phyloP scores from a whole-genome alignment of 2,888 invertebrate genomes.

The Dinocampus coccinellae region DNA sequence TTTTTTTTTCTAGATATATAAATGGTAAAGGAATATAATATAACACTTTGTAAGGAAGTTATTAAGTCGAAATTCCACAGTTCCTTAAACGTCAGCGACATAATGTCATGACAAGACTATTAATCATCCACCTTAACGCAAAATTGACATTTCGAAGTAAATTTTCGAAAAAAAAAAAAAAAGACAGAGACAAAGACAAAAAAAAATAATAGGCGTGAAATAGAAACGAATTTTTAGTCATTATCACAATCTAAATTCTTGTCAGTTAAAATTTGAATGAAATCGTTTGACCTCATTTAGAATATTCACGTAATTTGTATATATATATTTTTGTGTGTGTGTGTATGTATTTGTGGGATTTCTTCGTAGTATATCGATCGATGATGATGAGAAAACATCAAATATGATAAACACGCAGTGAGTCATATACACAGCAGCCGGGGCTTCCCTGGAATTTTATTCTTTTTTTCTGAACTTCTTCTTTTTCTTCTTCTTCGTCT shows the following conservation, averaged over 20 bases:
- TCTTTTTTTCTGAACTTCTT: neutral
- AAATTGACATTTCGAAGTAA: slow-evolving; percentile 19
- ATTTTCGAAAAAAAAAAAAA: neutral
- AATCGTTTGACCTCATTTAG: slow-evolving; percentile 10
- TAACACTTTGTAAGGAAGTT: slow-evolving; percentile 48
- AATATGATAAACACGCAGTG: slow-evolving; percentile 22
- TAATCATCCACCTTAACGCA: slow-evolving; percentile 34
- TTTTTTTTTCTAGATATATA: neutral
- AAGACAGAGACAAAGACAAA: neutral
- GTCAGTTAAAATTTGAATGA: too few species aligned
- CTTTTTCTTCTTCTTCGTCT: neutral
- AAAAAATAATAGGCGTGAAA: too few species aligned
- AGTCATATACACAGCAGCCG: slow-evolving; percentile 42
- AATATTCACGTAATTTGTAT: neutral
- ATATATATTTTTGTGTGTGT: too few species aligned
- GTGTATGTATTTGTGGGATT: too few species aligned
- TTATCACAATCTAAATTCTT: too few species aligned
- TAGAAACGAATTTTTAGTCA: slow-evolving; percentile 18
- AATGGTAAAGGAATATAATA: slow-evolving; percentile 5
- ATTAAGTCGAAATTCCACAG: slow-evolving; percentile 51
- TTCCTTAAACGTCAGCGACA: slow-evolving; percentile 42
- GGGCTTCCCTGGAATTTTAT: slow-evolving; percentile 44
- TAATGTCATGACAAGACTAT: slow-evolving; percentile 31
- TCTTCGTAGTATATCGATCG: neutral
- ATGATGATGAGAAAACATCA: slow-evolving; percentile 19